These are phyloP conservation scores for Scrobipalpa costella DNA, from an alignment of 2,888 invertebrate species.

Conservation along the genomic window DNA sequence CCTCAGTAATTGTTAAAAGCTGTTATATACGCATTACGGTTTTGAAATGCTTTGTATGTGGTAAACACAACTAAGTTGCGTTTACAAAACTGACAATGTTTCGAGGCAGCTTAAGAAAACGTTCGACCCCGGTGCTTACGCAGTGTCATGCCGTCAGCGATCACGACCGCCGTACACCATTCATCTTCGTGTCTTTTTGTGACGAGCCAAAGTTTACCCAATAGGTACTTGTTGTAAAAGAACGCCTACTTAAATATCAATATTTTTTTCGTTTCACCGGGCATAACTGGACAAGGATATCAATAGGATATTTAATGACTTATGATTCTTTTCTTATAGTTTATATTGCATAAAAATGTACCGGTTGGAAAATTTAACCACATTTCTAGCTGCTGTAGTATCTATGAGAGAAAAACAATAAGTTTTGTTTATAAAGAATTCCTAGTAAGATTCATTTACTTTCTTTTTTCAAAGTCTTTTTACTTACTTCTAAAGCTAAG, in stretches of 20 bases:
- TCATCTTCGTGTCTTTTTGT: conserved; percentile 12
- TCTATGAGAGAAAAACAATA: too few relatives aligned
- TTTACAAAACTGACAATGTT: conserved; percentile 1
- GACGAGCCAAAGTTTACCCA: background rate
- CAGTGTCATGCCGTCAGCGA: conserved; percentile 52
- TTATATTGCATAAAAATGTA: too few relatives aligned
- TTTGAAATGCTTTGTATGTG: conserved; percentile 14
- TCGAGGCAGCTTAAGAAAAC: background rate
- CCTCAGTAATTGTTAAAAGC: background rate
- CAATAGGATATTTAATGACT: too few relatives aligned
- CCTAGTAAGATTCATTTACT: too few relatives aligned
- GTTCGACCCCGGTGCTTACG: conserved; percentile 42
- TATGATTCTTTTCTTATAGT: too few relatives aligned
- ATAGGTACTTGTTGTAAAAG: background rate
- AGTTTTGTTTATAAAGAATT: too few relatives aligned
- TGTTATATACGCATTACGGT: conserved; percentile 2
- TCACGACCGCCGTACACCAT: conserved; percentile 50
- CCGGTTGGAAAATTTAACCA: too few relatives aligned
- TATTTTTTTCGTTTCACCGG: background rate
- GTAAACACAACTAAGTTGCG: conserved; percentile 20
- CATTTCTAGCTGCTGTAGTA: too few relatives aligned
- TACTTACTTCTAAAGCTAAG: too few relatives aligned
- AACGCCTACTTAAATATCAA: background rate
- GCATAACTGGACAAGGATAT: too few relatives aligned
- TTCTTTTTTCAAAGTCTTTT: too few relatives aligned